These are phyloP conservation scores for Ceratosolen solmsi DNA, from an alignment of 1,140 invertebrate species.

Conservation along the genomic window DNA sequence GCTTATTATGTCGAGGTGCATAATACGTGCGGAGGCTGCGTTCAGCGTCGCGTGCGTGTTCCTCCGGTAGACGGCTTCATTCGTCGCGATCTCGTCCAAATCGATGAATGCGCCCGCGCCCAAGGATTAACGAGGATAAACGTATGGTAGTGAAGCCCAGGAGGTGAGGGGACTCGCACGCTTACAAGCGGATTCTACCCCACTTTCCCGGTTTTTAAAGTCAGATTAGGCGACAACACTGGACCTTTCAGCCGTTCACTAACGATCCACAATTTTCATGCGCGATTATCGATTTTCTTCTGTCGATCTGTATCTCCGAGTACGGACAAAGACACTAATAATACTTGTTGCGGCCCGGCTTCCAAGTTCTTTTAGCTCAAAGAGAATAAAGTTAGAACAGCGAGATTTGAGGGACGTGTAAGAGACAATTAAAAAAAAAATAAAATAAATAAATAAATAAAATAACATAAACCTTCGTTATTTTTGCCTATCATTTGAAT, in stretches of 20 bases:
- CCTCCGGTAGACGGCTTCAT: conserved; percentile 16
- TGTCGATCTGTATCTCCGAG: not conserved
- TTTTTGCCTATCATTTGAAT: too few species aligned
- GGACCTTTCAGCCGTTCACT: not conserved
- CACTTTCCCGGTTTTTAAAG: conserved; percentile 10
- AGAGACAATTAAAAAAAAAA: too few species aligned
- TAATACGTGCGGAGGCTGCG: not conserved
- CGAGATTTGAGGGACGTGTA: not conserved
- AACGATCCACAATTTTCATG: conserved; percentile 7
- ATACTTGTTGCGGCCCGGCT: not conserved
- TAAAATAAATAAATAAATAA: too few species aligned
- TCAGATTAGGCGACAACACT: conserved; percentile 27
- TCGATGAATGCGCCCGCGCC: conserved; percentile 21
- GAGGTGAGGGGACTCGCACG: not conserved
- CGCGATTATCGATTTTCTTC: not conserved
- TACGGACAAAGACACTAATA: not conserved
- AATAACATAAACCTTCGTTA: too few species aligned
- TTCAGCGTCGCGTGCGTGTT: not conserved
- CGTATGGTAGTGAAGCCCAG: too few species aligned
- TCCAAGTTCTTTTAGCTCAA: not conserved
- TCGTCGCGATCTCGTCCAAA: not conserved
- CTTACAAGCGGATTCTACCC: conserved; percentile 5
- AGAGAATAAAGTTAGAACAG: not conserved
- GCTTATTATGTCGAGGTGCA: conserved; percentile 13
- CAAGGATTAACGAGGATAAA: too few species aligned